Evolutionary conservation across 2,113 vertebrate species (phyloP), one percentile per base, ranked within the genome.

Genomic region (Ictalurus punctatus): DNA sequence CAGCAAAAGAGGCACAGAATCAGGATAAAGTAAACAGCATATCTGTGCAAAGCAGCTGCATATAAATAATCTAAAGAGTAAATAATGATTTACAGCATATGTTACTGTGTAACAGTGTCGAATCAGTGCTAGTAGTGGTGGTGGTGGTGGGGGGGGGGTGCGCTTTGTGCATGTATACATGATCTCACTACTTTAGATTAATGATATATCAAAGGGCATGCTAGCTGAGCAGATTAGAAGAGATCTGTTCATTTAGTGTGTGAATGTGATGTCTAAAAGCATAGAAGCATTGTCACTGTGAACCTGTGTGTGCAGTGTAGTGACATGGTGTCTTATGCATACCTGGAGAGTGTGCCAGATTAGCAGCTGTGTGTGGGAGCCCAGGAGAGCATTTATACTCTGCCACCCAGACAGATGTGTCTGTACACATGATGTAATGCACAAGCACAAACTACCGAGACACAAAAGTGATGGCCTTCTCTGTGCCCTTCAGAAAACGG

Each of bases 331-430:
- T 52, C 27, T 67, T 6, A 61, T 48, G 54, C 17, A 73, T 54
- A 85, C 78, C 67, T 44, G 84, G 76, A 74, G 65, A 44, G 37
- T 17, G 59, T 23, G 84, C 59, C 58, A 73, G 34, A 86, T 86
- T 73, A 89, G 63, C 88, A 89, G 83, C 56, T 81, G 84, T 73
- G 67, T 69, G 88, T 89, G 84, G 84, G 84, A 86, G 84, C 25
- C 56, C 56, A 63, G 88, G 73, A 71, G 87, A 58, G 34, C 56
- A 85, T 34, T 59, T 78, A 89, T n/a, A 52, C 34, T 86, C 54
- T 48, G 83, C 84, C 65, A 79, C 44, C 14, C 65, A 80, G 84
- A 89, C 59, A 85, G 88, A 89, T 82, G 84, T 54, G 84, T 48
- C 74, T 80, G 59, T 48, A 65, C 56, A 52, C 27, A 78, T 61